Percentiles rank a stretch among this genome's conserved stretches.
These are phyloP conservation scores for Neoniphon sammara DNA, from an alignment of 2,797 vertebrate genomes.

Conservation along the genomic window DNA sequence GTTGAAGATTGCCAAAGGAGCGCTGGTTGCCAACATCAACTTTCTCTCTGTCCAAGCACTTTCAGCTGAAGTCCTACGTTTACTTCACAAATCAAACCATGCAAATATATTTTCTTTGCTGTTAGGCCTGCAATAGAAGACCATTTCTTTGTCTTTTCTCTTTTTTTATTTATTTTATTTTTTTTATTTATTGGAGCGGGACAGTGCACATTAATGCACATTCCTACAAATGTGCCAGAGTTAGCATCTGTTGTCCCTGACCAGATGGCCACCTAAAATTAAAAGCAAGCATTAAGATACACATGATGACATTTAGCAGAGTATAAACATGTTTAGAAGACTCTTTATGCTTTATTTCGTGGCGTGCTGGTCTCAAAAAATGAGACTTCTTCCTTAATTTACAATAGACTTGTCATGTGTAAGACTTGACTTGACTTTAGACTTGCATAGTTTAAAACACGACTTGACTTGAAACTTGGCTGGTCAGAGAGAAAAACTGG, in stretches of 20 bases:
- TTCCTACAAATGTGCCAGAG: too few species aligned
- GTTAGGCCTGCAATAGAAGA: not conserved
- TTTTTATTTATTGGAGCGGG: not conserved
- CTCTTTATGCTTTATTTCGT: not conserved
- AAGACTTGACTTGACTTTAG: too few species aligned
- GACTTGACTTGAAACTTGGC: too few species aligned
- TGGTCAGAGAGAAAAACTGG: too few species aligned
- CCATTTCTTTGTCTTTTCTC: not conserved
- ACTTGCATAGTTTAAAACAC: too few species aligned
- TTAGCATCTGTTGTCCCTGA: too few species aligned
- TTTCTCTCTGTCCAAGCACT: constrained; percentile 18
- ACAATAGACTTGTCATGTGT: too few species aligned
- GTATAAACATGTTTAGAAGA: too few species aligned
- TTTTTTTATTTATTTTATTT: not conserved
- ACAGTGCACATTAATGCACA: not conserved
- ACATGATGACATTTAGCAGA: too few species aligned
- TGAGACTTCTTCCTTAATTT: too few species aligned
- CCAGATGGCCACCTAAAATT: not conserved
- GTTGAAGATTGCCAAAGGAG: constrained; percentile 59
- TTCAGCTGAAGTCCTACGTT: constrained; percentile 5
- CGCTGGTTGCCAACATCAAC: constrained; percentile 34
- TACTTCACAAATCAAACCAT: constrained; percentile 1
- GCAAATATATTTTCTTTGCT: not conserved
- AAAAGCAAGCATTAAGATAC: not conserved
- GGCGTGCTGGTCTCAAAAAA: not conserved